Conservation (phyloP, 1,140 invertebrate genomes). For the Scaptomyza montana region DNA sequence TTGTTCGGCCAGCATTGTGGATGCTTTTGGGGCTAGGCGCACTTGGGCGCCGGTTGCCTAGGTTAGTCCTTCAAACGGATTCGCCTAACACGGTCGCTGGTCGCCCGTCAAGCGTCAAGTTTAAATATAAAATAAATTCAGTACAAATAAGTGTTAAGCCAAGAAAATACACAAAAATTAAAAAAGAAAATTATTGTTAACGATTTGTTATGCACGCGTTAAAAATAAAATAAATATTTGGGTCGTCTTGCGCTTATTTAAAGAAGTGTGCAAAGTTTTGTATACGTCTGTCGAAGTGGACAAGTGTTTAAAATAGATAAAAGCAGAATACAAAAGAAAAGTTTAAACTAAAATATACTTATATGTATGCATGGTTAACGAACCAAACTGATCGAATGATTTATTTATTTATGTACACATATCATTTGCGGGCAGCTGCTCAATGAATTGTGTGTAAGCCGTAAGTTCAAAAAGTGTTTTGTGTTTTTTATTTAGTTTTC, state of each 20-base stretch:
- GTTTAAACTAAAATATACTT: not conserved
- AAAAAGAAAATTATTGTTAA: not conserved
- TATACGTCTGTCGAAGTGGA: constrained; percentile 19
- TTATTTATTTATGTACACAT: constrained; percentile 22
- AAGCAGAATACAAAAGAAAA: not conserved
- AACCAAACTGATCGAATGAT: constrained; percentile 4
- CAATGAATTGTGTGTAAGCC: constrained; percentile 9
- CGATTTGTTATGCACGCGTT: not conserved
- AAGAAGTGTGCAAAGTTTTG: constrained; percentile 23
- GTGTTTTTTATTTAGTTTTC: not conserved
- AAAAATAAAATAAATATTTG: constrained; percentile 25
- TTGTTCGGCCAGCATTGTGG: constrained; percentile 26
- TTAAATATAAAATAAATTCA: not conserved
- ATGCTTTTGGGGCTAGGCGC: constrained; percentile 18
- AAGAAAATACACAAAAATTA: not conserved
- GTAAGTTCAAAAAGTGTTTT: constrained; percentile 45
- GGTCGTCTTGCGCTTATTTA: constrained; percentile 8
- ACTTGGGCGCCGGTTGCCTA: constrained; percentile 27
- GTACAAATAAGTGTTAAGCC: constrained; percentile 3
- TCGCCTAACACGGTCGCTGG: constrained; percentile 48
- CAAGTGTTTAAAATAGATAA: constrained; percentile 34
- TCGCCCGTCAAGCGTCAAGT: constrained; percentile 7
- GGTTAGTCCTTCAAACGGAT: constrained; percentile 58
- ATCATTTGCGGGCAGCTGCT: constrained; percentile 35
- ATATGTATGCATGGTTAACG: not conserved